These are phyloP conservation scores for Centropyge bicolor DNA, from an alignment of 2,797 vertebrate genomes.

Conservation along the genomic window DNA sequence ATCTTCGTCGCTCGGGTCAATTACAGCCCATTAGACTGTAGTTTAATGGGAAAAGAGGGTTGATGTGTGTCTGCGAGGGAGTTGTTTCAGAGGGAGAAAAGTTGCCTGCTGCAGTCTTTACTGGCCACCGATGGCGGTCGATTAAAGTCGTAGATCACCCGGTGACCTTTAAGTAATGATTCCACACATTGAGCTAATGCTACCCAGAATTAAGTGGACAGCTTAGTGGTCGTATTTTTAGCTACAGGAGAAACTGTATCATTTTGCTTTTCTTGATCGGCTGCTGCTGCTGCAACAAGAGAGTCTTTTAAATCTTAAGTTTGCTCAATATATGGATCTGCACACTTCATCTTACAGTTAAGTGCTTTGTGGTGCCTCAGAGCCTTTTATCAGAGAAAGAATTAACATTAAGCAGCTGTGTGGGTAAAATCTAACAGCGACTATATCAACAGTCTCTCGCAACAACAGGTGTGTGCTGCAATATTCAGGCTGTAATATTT, in stretches of 20 bases:
- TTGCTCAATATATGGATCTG: conserved; percentile 44
- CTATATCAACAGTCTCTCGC: conserved; percentile 8
- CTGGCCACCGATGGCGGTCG: background rate
- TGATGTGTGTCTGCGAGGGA: background rate
- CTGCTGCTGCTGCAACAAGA: conserved; percentile 8
- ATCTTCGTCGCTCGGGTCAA: background rate
- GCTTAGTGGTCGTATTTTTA: background rate
- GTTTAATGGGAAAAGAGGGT: background rate
- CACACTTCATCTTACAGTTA: conserved; percentile 14
- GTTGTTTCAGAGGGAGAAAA: background rate
- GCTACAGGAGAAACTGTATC: background rate
- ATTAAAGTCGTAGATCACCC: background rate
- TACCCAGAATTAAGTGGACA: background rate
- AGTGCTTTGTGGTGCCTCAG: conserved; percentile 37
- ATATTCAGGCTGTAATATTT: conserved; percentile 16
- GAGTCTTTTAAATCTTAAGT: conserved; percentile 24
- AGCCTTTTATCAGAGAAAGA: conserved; percentile 8
- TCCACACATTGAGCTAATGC: background rate
- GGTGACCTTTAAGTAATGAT: background rate
- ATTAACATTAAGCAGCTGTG: background rate
- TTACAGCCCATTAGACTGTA: background rate
- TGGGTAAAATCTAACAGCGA: background rate
- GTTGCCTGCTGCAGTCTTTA: background rate
- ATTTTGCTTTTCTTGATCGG: conserved; percentile 11
- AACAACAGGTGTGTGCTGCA: conserved; percentile 43